These are phyloP conservation scores for Cremastinae sp. DNA, from an alignment of 2,888 invertebrate genomes.

Conservation along the genomic window DNA sequence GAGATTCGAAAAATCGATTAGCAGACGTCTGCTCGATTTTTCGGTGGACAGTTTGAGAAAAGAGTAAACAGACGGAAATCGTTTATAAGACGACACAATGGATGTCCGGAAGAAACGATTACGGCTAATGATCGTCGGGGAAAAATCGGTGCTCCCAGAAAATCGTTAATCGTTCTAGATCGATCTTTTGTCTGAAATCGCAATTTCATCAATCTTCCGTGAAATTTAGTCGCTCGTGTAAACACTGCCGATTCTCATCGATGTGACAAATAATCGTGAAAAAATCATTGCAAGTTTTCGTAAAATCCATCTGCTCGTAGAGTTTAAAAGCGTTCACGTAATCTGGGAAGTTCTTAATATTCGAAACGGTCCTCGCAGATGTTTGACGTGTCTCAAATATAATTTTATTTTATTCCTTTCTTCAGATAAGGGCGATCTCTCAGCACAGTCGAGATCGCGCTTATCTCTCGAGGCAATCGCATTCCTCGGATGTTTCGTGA, in stretches of 20 bases:
- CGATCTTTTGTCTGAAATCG: slow-evolving; percentile 72
- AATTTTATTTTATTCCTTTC: slow-evolving; percentile 7
- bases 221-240: slow-evolving; percentile 72
- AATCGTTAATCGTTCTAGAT: slow-evolving; percentile 74
- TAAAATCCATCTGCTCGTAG: too few species aligned
- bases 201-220: slow-evolving; percentile 75
- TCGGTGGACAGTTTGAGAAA: too few species aligned
- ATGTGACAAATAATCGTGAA: slow-evolving; percentile 62
- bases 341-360: too few species aligned
- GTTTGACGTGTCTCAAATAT: slow-evolving; percentile 26
- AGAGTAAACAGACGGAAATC: too few species aligned
- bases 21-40: too few species aligned
- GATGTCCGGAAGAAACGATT: slow-evolving; percentile 28
- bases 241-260: slow-evolving; percentile 68
- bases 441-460: slow-evolving; percentile 27
- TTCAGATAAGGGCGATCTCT: too few species aligned
- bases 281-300: too few species aligned
- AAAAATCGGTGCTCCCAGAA: too few species aligned
- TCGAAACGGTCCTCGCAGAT: too few species aligned
- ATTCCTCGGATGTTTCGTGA: slow-evolving; percentile 64
- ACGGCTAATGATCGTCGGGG: slow-evolving; percentile 62
- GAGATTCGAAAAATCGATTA: too few species aligned
- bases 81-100: slow-evolving; percentile 46
- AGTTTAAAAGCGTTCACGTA: too few species aligned
- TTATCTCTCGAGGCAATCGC: slow-evolving; percentile 64